These are phyloP conservation scores for Quadriops clusia DNA, from an alignment of 2,888 invertebrate species.

Conservation along the genomic window DNA sequence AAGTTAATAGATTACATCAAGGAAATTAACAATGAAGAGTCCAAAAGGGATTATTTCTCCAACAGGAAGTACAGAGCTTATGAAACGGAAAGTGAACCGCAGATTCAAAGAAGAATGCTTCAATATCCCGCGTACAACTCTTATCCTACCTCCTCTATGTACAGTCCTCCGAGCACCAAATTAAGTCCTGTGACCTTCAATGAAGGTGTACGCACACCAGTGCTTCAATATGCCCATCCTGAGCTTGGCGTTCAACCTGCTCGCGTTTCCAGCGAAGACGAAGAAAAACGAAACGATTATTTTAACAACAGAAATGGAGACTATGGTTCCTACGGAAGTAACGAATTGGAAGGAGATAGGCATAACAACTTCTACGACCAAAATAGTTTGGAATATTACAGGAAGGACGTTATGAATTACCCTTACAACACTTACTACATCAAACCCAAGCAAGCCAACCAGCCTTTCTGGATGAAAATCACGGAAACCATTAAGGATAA, in stretches of 20 bases:
- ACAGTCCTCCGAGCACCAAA: constrained; percentile 49
- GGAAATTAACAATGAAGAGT: constrained; percentile 53
- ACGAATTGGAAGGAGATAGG: constrained; percentile 8
- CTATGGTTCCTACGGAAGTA: constrained; percentile 11
- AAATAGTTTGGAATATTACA: constrained; percentile 39
- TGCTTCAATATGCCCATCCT: constrained; percentile 69
- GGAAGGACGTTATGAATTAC: constrained; percentile 42
- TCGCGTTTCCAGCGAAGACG: constrained; percentile 41
- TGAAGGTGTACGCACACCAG: constrained; percentile 60
- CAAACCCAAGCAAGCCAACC: constrained; percentile 47
- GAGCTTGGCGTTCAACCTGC: constrained; percentile 69
- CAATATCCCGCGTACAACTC: constrained; percentile 49
- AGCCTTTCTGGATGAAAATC: constrained; percentile 60
- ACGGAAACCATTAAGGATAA: constrained; percentile 63
- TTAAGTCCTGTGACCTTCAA: constrained; percentile 48
- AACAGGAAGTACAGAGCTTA: constrained; percentile 36
- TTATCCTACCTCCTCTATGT: constrained; percentile 55
- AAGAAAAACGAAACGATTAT: constrained; percentile 23
- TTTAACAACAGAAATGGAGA: constrained; percentile 20
- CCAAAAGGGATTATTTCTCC: constrained; percentile 48
- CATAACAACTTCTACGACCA: constrained; percentile 31
- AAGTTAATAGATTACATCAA: constrained; percentile 55
- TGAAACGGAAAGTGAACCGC: constrained; percentile 36
- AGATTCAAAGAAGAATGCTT: constrained; percentile 60
- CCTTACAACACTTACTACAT: constrained; percentile 48